Evolutionary conservation across 2,797 vertebrate species (phyloP).

Genomic region (Acrossocheilus fasciatus): DNA sequence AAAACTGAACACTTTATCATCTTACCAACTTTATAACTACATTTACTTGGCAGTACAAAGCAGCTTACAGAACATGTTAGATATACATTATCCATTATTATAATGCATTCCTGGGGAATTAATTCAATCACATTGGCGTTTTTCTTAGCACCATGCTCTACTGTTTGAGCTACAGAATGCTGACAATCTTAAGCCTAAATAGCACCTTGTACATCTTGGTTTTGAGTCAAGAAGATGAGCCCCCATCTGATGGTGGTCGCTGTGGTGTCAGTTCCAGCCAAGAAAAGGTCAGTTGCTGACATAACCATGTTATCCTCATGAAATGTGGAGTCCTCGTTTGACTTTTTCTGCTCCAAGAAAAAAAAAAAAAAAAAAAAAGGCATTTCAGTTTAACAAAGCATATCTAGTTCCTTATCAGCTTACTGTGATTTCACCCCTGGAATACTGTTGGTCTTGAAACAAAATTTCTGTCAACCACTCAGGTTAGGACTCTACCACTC

Average conservation of each 20-base stretch:
- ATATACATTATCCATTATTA: not conserved
- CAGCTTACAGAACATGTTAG: not conserved
- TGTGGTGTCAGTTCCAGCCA: slow-evolving; percentile 64
- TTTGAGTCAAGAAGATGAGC: slow-evolving; percentile 58
- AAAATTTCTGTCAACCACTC: not conserved
- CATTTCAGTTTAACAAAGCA: not conserved
- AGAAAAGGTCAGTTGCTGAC: slow-evolving; percentile 51
- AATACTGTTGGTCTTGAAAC: not conserved
- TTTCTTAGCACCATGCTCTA: not conserved
- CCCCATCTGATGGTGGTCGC: slow-evolving; percentile 63
- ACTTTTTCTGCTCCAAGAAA: slow-evolving; percentile 41
- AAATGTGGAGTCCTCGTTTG: slow-evolving; percentile 48
- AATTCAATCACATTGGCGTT: not conserved
- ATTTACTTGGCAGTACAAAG: not conserved
- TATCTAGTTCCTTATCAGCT: not conserved
- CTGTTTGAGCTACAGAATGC: not conserved
- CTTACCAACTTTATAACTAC: not conserved
- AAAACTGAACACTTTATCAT: too few relatives aligned
- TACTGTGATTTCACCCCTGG: too few relatives aligned
- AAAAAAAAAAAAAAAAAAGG: slow-evolving; percentile 13
- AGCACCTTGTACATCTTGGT: slow-evolving; percentile 62
- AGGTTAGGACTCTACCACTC: not conserved
- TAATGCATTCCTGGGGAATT: not conserved
- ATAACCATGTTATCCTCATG: slow-evolving; percentile 59
- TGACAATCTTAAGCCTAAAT: too few relatives aligned